phyloP scores from a whole-genome alignment of 2,797 vertebrate species.

The Gouania willdenowi region DNA sequence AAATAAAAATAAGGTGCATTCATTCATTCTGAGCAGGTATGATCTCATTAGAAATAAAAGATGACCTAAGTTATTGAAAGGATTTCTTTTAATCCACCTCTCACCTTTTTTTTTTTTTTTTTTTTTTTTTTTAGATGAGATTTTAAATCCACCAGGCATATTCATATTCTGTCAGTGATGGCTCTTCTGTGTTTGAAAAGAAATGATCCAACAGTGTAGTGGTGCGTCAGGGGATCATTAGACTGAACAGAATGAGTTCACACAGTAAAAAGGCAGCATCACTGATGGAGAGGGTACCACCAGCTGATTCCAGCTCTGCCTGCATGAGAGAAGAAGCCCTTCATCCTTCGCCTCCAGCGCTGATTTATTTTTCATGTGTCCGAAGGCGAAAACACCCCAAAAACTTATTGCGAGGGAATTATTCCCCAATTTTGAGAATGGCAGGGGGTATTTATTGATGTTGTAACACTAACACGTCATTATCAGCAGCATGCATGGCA shows the following conservation, averaged over 20 bases:
- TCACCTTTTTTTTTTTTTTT: background rate
- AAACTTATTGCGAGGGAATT: background rate
- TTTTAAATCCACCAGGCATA: too few relatives aligned
- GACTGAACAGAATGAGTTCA: background rate
- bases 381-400: background rate
- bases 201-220: background rate
- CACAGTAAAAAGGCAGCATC: background rate
- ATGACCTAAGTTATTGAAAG: background rate
- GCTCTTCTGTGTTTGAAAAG: background rate
- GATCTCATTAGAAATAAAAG: background rate
- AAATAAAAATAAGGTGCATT: background rate
- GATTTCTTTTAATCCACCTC: background rate
- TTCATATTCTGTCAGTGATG: too few relatives aligned
- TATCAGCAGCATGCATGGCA: background rate
- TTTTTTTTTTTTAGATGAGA: too few relatives aligned
- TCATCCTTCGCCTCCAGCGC: too few relatives aligned
- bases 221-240: constrained; percentile 1
- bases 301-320: background rate
- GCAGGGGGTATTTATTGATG: background rate
- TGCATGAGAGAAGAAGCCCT: background rate
- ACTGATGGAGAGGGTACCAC: background rate
- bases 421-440: background rate
- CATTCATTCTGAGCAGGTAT: background rate
- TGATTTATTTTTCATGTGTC: too few relatives aligned
- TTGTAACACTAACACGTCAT: constrained; percentile 1